Evolutionary conservation across 2,797 vertebrate species (phyloP), one percentile per base, ranked within the genome.

Genomic region (Podarcis lilfordi): DNA sequence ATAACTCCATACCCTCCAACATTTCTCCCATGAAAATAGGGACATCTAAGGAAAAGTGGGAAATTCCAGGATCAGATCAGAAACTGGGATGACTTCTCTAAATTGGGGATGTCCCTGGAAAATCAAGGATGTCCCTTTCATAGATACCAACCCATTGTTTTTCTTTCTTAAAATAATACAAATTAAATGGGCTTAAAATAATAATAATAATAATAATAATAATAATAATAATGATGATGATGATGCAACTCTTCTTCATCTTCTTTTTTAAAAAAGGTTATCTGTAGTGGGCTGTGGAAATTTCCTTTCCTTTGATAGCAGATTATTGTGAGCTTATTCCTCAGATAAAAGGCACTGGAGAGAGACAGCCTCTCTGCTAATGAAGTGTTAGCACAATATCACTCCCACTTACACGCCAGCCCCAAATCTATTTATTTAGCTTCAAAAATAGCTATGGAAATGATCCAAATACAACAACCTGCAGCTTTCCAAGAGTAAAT

Each of bases 381-480:
- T 86, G 35, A 90, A 90, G 27, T 86, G 35, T 59, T 85, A 78
- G 17, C 74, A 15, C 74, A 77, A 27, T 11, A 86, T 43, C 15
- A 77, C 27, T 82, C 45, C 37, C 76, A 15, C 3, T 85, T 64
- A 69, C 83, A 91, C 55, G 80, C 23, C 86, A 85, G 9, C 8
- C 74, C 61, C 72, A 75, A 1, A 85, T 8, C 7, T 86, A 72
- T 89, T 93, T 88, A 90, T 81, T 85, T 85, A 88, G 79, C 8
- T 74, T 40, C 4, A 25, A 88, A 90, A 91, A 89, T 27, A 93
- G 7, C 10, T 35, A 69, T 74, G 17, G 23, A 86, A 84, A 2
- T 37, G 86, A 84, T 45, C 8, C 2, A 89, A 90, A 86, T 74
- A 40, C 78, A 61, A 4, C 3, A 69, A 6, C 0, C 40, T 86